Evolutionary conservation across 2,888 invertebrate genomes (phyloP), one percentile per base, ranked within the genome.

Genomic region (Melinaea marsaeus): DNA sequence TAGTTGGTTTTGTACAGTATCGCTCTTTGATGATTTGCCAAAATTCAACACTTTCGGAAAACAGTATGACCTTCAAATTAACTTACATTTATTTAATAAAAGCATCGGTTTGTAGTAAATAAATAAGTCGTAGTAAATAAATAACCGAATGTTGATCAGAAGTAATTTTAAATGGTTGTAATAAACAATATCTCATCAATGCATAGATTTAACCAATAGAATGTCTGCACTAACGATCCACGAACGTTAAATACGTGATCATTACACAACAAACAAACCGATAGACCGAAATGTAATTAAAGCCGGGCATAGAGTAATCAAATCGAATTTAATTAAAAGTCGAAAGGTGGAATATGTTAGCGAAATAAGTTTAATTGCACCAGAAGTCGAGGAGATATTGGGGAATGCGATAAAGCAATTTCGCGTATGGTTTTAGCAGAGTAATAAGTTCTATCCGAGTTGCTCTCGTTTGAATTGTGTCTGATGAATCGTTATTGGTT

Each of bases 311-410:
- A 13, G 58, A 57, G 48, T 59, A 65, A 68, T 66, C 59, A 65
- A 62, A 66, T 68, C 55, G 65, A 66, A 64, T 64, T 68, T 57
- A 67, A 66, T 67, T 67, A 61, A 64, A 68, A 64, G 54, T 64
- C 58, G 37, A 59, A 62, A 65, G 57, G 58, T 62, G 56, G 51
- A 59, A 57, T 35, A 56, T 48, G 57, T 57, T 64, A 13, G 56
- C 55, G 63, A 61, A 61, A 66, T 68, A 69, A 64, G 62, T 67
- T 63, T 65, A 68, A 68, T 69, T 64, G 65, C 62, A 66, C 63
- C 55, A 57, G 54, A 62, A 48, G 47, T 57, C 13, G 57, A 56
- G 48, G 59, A 60, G 51, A 51, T 51, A 32, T 22, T 58, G 51
- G 54, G 51, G 46, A 63, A 51, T 60, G 57, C 46, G 46, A 63